phyloP scores from a whole-genome alignment of 1,140 invertebrate genomes.

The Monochamus saltuarius region DNA sequence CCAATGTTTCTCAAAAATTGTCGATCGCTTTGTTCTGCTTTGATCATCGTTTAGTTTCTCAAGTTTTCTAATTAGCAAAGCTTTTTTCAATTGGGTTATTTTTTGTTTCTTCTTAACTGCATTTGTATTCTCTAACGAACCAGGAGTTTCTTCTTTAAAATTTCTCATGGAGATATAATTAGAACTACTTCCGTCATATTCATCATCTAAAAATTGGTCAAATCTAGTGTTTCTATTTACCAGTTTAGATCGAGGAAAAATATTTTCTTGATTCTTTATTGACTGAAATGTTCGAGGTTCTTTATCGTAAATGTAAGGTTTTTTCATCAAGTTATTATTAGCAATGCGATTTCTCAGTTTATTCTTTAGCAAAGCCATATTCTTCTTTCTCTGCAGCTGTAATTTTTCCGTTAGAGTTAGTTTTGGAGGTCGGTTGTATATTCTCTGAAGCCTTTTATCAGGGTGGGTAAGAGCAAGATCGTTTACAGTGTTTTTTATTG shows the following conservation, averaged over 20 bases:
- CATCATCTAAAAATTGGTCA: no score
- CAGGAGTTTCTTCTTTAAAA: no score
- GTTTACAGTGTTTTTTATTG: slow-evolving; percentile 16
- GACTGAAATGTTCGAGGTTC: no score
- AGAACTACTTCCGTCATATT: no score
- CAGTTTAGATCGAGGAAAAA: no score
- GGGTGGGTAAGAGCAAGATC: slow-evolving; percentile 10
- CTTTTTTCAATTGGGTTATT: slow-evolving; percentile 15
- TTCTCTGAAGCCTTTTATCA: slow-evolving; percentile 7
- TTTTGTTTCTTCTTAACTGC: neutral
- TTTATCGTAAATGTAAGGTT: no score
- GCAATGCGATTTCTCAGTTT: neutral
- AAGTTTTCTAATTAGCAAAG: slow-evolving; percentile 22
- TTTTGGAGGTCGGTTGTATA: slow-evolving; percentile 7
- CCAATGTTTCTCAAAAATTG: neutral
- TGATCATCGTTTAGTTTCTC: slow-evolving; percentile 24
- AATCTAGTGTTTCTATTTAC: no score
- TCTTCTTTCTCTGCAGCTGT: slow-evolving; percentile 2
- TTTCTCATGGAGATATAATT: no score
- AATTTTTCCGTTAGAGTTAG: slow-evolving; percentile 7
- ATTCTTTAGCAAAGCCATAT: neutral
- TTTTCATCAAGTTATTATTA: no score
- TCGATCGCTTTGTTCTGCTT: slow-evolving; percentile 20
- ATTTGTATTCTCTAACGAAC: no score
- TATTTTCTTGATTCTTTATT: no score